Evolutionary conservation across 2,113 vertebrate species (phyloP).

Genomic region (Semnornis frantzii): DNA sequence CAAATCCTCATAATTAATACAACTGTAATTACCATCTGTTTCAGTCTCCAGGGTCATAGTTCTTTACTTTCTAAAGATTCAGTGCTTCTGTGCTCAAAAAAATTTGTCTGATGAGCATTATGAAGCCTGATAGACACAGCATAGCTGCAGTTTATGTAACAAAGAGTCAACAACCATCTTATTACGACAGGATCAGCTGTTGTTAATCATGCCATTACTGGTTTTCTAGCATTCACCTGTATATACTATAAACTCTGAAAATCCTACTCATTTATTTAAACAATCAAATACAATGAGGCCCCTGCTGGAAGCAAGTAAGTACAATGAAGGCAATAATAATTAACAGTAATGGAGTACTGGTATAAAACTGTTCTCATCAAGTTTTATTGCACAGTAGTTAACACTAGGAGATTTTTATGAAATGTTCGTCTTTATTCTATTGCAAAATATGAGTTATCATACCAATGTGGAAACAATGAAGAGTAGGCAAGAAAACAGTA

Average conservation of each 20-base stretch:
- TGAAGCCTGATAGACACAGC: not conserved
- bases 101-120: not conserved
- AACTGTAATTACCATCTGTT: not conserved
- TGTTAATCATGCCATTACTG: not conserved
- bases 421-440: not conserved
- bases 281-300: not conserved
- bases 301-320: not conserved
- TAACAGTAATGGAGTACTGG: not conserved
- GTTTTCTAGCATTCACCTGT: not conserved
- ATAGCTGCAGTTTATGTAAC: accelerated
- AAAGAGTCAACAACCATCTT: not conserved
- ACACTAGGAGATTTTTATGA: not conserved
- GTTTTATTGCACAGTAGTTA: not conserved
- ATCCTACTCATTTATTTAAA: not conserved
- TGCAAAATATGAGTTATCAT: not conserved
- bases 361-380: not conserved
- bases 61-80: not conserved
- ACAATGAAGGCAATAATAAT: not conserved
- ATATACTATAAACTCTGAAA: not conserved
- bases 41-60: not conserved
- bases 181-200: not conserved
- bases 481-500: not conserved
- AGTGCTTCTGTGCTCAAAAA: not conserved
- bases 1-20: no score
- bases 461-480: not conserved